Evolutionary conservation across 2,797 vertebrate species (phyloP).

Genomic region (Danio aesculapii): DNA sequence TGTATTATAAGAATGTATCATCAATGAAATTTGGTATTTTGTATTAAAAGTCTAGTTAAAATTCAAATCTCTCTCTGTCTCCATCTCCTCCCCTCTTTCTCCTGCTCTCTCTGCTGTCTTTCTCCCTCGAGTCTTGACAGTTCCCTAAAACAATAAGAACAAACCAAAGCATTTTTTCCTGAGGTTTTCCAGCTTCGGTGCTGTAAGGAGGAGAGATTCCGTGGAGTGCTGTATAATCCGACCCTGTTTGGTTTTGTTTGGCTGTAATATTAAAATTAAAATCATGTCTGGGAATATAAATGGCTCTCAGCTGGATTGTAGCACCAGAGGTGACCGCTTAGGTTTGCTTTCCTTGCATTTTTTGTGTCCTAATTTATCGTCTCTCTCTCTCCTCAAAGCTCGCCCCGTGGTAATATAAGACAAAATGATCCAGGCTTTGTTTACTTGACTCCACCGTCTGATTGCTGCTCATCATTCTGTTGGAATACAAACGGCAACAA

Average conservation of each 20-base stretch:
- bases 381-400: conserved; percentile 68
- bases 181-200: conserved; percentile 58
- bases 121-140: background rate
- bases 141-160: conserved; percentile 44
- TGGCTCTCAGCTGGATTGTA: conserved; percentile 65
- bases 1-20: no score
- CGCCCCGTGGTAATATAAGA: conserved; percentile 76
- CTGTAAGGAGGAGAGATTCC: conserved; percentile 58
- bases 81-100: background rate
- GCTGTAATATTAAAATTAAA: conserved; percentile 78
- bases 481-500: conserved; percentile 74
- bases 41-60: no score
- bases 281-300: conserved; percentile 65
- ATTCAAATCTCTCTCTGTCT: background rate
- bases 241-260: conserved; percentile 64
- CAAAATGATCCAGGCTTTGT: conserved; percentile 78
- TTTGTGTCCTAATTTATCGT: conserved; percentile 75
- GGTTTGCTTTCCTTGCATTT: conserved; percentile 80
- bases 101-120: conserved; percentile 7
- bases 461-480: conserved; percentile 74
- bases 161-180: conserved; percentile 51
- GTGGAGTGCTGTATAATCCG: conserved; percentile 44
- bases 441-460: conserved; percentile 74
- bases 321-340: conserved; percentile 74
- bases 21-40: background rate